Percentiles rank a stretch among this genome's conserved stretches.
Evolutionary conservation across 1,140 invertebrate species (phyloP).

Genomic region (Anoplolepis gracilipes): DNA sequence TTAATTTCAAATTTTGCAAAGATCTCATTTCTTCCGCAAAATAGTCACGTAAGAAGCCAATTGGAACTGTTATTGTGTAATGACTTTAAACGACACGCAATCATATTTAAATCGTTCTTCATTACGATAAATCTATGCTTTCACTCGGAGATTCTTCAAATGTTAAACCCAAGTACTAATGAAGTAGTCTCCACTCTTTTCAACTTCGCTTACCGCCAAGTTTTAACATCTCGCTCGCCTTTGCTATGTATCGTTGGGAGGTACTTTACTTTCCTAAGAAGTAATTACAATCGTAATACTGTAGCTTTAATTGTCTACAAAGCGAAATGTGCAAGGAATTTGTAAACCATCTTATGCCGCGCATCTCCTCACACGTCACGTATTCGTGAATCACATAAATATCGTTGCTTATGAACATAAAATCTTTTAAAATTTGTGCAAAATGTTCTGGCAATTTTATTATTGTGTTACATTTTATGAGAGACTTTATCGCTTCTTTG

Average conservation of each 20-base stretch:
- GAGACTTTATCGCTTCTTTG: not conserved
- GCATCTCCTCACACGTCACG: not conserved
- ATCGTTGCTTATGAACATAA: not conserved
- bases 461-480: not conserved
- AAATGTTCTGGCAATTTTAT: not conserved
- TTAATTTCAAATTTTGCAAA: not conserved
- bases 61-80: not conserved
- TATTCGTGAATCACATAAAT: not conserved
- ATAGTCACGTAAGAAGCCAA: not conserved
- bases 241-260: not conserved
- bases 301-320: conserved; percentile 29
- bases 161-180: conserved; percentile 46
- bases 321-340: conserved; percentile 6
- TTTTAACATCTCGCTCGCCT: conserved; percentile 40
- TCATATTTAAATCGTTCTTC: conserved; percentile 32
- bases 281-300: conserved; percentile 58
- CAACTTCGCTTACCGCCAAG: not conserved
- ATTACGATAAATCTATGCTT: not conserved
- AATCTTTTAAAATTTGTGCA: not conserved
- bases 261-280: conserved; percentile 47
- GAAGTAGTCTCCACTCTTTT: conserved; percentile 30
- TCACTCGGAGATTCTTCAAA: conserved; percentile 10
- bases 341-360: not conserved
- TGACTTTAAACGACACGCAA: conserved; percentile 22
- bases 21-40: not conserved